These are phyloP conservation scores for Drosophila koepferae DNA, from an alignment of 2,888 invertebrate species.

Conservation along the genomic window DNA sequence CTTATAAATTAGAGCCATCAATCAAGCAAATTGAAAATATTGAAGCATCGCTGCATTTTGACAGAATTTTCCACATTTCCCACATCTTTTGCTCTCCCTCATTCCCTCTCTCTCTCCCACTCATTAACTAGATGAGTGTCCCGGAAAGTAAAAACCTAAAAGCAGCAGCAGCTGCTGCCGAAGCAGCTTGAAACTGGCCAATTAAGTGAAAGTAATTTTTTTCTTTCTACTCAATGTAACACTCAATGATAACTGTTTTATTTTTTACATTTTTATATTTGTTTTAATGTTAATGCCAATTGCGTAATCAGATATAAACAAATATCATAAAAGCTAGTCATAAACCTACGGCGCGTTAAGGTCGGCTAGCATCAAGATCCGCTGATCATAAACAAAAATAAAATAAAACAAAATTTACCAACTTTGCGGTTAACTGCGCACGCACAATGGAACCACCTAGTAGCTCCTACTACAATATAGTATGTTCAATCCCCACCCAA, in stretches of 20 bases:
- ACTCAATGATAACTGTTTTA: conserved; percentile 12
- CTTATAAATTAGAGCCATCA: conserved; percentile 50
- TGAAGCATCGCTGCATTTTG: conserved; percentile 48
- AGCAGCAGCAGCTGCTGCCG: conserved; percentile 26
- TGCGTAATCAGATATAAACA: conserved; percentile 32
- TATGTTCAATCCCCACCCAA: too few species aligned
- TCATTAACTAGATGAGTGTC: conserved; percentile 24
- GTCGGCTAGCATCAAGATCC: conserved; percentile 31
- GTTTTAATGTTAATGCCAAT: conserved; percentile 38
- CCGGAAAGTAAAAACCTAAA: conserved; percentile 47
- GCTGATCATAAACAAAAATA: conserved; percentile 20
- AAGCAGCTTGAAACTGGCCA: conserved; percentile 20
- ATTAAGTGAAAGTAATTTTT: conserved; percentile 64
- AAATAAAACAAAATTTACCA: conserved; percentile 39
- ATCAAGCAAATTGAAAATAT: conserved; percentile 60
- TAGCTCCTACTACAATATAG: background rate
- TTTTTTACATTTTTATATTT: conserved; percentile 3
- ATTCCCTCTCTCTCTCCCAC: background rate
- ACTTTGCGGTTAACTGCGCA: conserved; percentile 75
- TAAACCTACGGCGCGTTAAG: conserved; percentile 25
- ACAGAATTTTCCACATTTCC: conserved; percentile 33
- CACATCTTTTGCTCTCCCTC: background rate
- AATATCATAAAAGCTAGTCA: conserved; percentile 42
- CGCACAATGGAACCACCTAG: conserved; percentile 62
- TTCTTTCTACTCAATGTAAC: background rate